Base-by-base conservation (phyloP, 2,888 invertebrate species). In the Clunio marinus region DNA sequence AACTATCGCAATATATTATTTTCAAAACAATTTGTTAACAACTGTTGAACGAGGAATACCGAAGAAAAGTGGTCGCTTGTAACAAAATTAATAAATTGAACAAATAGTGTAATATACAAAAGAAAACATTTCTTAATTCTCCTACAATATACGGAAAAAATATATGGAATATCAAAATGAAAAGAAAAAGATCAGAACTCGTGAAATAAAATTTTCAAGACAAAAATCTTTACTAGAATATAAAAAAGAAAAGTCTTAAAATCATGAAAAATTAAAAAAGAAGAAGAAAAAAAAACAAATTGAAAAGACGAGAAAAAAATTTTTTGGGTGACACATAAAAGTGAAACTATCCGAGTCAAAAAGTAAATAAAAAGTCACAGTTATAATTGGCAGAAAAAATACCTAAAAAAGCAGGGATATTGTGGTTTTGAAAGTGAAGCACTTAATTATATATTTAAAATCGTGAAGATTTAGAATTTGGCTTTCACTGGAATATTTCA, bases 281-380 rank as follows among this genome's bases (percentile, higher is more conserved):
- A 69, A 22, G 59, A 59, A 58, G 20, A 62, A 32, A 71, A 69
- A 62, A 69, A 67, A 63, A 55, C 46, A 65, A 37, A 69, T 57
- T 45, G 63, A 63, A 59, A 41, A 13, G 68, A 70, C 58, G 65
- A 55, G 28, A 57, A 60, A 1, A 69, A 69, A 62, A 20, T 37
- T 32, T 25, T 46, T 58, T 37, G 13, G 37, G 13, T 69, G 51
- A 20, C 60, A 78, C 37, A 63, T 32, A 60, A 35, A 41, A 60
- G 57, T 67, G 60, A 32, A 60, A 69, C 67, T 66, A 15, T 25
- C 2, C 7, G 10, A 4, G n/a, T 3, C n/a, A 15, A 2, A 15
- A 27, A 27, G 28, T 3, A 13, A 58, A 58, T 7, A 55, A 24
- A 60, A 5, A 32, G 20, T 17, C 4, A 60, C 37, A 20, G 17